Base-by-base conservation (phyloP, 2,797 vertebrate species). In the Yasuhikotakia modesta region DNA sequence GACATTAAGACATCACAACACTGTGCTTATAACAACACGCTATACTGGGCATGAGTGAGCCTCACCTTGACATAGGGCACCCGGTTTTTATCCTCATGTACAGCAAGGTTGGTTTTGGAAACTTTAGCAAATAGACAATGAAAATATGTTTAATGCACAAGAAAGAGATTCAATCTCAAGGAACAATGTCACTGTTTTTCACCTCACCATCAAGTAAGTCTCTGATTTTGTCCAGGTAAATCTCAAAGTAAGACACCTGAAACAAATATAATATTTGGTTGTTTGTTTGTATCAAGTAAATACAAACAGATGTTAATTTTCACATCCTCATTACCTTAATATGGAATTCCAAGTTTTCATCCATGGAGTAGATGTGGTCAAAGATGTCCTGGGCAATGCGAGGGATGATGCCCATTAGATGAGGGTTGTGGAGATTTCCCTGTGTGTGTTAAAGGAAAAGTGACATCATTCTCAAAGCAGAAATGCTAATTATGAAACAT, bases 321-420 rank as follows among this genome's bases (percentile, higher is more conserved):
- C 22, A 6, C 16, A 8, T n/a, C 4, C 4, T 1, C 16, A 63
- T 22, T 85, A 97, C 97, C 95, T 98, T 99, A 82, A 98, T 98
- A 72, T 98, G 96, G 84, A 98, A 98, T 90, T 98, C 97, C 89
- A 98, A 90, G 89, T 98, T 96, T 86, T 98, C 96, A 19, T 98
- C 96, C 96, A 98, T 98, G 78, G 96, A 96, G 90, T 97, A 98
- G 88, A 98, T 98, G 87, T 98, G 96, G 89, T 96, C 95, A 2
- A 98, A 98, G 88, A 98, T 98, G 90, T 98, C 97, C 4, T 91
- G 92, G 21, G 96, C 87, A 0, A 99, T 98, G 13, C 97, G 94
- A 4, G 97, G 97, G 75, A 99, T 97, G 88, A 99, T 97, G 6
- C 97, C 96, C 95, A 96, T 98, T 79, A 93, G 90, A n/a, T 92